A percentile compares a stretch with the other conserved stretches of the same genome.
Conservation (phyloP, 1,140 invertebrate genomes). For the Drosophila kanapiae region DNA sequence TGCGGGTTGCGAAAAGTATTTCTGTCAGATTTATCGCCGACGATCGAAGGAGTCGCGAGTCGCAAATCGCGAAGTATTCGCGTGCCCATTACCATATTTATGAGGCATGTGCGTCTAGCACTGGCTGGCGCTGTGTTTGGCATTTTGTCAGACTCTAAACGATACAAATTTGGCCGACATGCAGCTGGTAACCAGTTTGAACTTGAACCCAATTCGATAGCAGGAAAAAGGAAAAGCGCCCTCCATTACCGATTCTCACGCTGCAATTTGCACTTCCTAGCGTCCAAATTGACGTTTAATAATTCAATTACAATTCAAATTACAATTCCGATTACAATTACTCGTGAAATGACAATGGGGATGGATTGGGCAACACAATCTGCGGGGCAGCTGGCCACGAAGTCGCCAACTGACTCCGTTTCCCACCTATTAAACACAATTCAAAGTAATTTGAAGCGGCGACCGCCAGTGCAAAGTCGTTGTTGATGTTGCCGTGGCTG, state of each 20-base stretch:
- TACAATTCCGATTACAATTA: slow-evolving; percentile 22
- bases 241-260: slow-evolving; percentile 61
- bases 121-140: slow-evolving; percentile 55
- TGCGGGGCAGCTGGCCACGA: slow-evolving; percentile 50
- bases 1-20: slow-evolving; percentile 73
- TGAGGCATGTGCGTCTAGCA: slow-evolving; percentile 50
- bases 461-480: slow-evolving; percentile 19
- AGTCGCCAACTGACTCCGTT: slow-evolving; percentile 68
- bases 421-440: slow-evolving; percentile 83
- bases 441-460: slow-evolving; percentile 76
- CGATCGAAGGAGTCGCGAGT: slow-evolving; percentile 20
- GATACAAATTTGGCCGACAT: slow-evolving; percentile 69
- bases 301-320: slow-evolving; percentile 67
- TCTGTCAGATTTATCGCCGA: slow-evolving; percentile 69
- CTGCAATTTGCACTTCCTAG: slow-evolving; percentile 80
- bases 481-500: slow-evolving; percentile 17
- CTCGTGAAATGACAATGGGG: slow-evolving; percentile 41
- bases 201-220: slow-evolving; percentile 70
- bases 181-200: slow-evolving; percentile 60
- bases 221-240: slow-evolving; percentile 73
- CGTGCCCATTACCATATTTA: slow-evolving; percentile 75
- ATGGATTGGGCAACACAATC: slow-evolving; percentile 50
- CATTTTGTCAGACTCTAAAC: slow-evolving; percentile 74
- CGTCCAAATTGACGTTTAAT: slow-evolving; percentile 72
- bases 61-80: slow-evolving; percentile 13